Base-by-base conservation (phyloP, 2,888 invertebrate species). In the Tipula vernalis region DNA sequence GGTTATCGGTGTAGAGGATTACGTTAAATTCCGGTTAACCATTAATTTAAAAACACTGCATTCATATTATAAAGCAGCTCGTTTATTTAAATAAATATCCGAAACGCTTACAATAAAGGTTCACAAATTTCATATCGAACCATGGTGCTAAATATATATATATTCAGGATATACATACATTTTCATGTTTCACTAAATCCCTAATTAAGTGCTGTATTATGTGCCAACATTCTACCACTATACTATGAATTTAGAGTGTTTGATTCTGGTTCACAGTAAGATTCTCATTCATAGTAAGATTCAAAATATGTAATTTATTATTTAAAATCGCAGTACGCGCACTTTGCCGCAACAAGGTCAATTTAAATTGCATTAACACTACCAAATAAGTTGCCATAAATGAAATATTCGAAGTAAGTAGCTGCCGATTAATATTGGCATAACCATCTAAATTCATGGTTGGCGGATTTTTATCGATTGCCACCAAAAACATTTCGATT, bases 391-490 rank as follows among this genome's bases (percentile, higher is more conserved):
- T 95, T 1, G 94, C 94, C 93, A 95, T 95, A 89, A 94, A 95
- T 1, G 95, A 94, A 44, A 95, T 92, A 86, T 95, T 95, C 95
- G 95, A 94, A 71, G 95, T 93, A 88, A 95, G 94, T 6, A 95
- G 90, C 89, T 94, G 94, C 41, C 95, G 91, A 89, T 95, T 95
- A 87, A 95, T 94, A 89, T 95, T 94, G 1, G 95, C 94, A 89
- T 95, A 95, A 3, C 95, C 95, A 88, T 95, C 95, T 87, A 95
- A 91, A 90, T 95, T 95, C 95, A 95, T 95, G 86, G 94, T 94
- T 0, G 95, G 95, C 0, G 95, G 95, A 90, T 95, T 95, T 90
- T 95, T 95, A 5, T 94, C 93, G 87, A 95, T 95, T 0, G 95
- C 95, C 5, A 95, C 94, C 41, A 95, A 91, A 89, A 95, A 95